Percentiles rank a stretch among this genome's conserved stretches.
Conservation (phyloP, 2,797 vertebrate genomes). For the Ctenochaetus hawaiiensis region DNA sequence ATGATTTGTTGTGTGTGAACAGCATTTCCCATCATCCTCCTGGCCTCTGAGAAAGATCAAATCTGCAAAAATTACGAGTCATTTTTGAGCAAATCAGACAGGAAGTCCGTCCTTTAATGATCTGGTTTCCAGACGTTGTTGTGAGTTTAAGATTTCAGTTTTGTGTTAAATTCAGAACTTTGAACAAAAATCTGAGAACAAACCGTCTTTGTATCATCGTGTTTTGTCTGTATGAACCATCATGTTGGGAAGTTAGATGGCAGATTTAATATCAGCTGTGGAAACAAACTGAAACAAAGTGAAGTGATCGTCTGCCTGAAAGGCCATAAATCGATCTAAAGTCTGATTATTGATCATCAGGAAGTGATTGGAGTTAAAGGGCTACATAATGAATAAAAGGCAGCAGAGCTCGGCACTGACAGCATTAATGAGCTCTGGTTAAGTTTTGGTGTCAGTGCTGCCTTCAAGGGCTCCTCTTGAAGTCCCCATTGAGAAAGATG, state of each 20-base stretch:
- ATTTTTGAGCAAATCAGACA: background rate
- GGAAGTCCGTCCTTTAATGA: background rate
- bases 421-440: background rate
- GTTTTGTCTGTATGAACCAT: too few species aligned
- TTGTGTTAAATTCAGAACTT: too few species aligned
- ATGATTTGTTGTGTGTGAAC: background rate
- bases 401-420: background rate
- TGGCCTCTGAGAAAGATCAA: background rate
- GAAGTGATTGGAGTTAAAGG: too few species aligned
- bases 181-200: too few species aligned
- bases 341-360: background rate
- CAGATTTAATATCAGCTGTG: background rate
- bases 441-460: background rate
- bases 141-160: too few species aligned
- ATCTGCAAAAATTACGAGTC: background rate
- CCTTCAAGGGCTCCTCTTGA: background rate
- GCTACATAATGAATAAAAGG: too few species aligned
- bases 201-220: too few species aligned
- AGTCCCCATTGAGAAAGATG: background rate
- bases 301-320: too few species aligned
- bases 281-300: background rate
- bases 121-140: too few species aligned
- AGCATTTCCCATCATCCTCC: conserved; percentile 21
- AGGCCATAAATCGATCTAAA: too few species aligned
- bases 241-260: too few species aligned